Conservation (phyloP, 2,113 vertebrate species). For the Eubucco bourcierii region DNA sequence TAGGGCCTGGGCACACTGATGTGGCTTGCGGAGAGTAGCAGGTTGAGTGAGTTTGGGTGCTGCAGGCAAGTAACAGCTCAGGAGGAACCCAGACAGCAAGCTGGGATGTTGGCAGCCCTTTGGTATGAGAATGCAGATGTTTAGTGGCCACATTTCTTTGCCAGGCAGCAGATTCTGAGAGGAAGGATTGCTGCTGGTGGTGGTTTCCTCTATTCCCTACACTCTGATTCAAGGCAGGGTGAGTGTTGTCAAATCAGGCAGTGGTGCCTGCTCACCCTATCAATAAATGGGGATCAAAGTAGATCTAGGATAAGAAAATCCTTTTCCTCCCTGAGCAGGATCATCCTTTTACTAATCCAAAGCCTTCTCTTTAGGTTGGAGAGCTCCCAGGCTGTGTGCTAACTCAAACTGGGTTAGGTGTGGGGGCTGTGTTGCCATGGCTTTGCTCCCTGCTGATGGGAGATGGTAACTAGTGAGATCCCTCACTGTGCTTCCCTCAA, state of each 20-base stretch:
- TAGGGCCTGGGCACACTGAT: rapidly evolving
- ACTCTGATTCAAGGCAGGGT: not conserved
- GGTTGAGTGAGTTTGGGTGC: not conserved
- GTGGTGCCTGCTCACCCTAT: not conserved
- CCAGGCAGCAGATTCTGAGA: not conserved
- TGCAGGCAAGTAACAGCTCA: not conserved
- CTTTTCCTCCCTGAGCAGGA: not conserved
- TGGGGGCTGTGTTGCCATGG: not conserved
- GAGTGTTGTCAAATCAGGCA: not conserved
- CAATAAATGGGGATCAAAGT: not conserved
- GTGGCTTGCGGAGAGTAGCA: too few species aligned
- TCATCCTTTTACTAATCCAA: not conserved
- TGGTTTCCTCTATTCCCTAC: not conserved
- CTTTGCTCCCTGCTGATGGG: not conserved
- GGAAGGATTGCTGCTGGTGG: not conserved
- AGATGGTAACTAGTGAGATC: not conserved
- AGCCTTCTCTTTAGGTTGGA: not conserved
- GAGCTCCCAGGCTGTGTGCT: too few species aligned
- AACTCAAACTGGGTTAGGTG: not conserved
- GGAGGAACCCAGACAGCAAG: not conserved
- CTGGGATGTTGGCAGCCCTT: not conserved
- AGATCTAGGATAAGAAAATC: not conserved
- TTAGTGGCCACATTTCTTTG: not conserved
- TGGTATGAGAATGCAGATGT: not conserved
- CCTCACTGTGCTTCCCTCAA: rapidly evolving